Base-by-base conservation (phyloP, 1,140 invertebrate species). In the Leptinotarsa undecemlineata region DNA sequence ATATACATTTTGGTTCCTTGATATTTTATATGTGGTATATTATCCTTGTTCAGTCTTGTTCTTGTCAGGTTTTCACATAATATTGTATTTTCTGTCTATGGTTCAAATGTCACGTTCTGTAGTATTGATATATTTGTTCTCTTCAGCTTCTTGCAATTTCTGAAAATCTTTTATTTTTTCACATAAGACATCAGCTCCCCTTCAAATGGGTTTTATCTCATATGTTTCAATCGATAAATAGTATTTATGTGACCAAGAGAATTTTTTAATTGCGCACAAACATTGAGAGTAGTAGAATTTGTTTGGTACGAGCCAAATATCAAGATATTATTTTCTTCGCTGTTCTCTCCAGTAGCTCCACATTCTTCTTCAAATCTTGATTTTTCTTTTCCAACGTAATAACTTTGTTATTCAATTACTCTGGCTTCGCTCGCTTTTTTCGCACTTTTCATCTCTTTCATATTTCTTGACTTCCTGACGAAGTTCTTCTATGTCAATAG, bases 51-150 rank as follows among this genome's bases (percentile, higher is more conserved):
- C 0, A 64, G 62, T 64, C 62, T 64, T 15, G 23, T 1, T 23
- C 62, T 64, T 8, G 23, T 64, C 62, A 64, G 62, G 20, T 64
- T 48, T 68, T 68, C 26, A 68, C 48, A 19, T 19, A 68, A 68
- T 68, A 68, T 68, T 68, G 0, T 21, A 68, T 48, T 68, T 48
- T 48, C 26, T 48, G 42, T 33, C 67, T 15, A 48, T 26, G 48
- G 67, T 68, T 68, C 48, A 48, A 68, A 68, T 68, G 67, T 42
- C 26, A 33, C 48, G 67, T 33, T 19, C 19, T 64, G 23, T 19
- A 64, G 62, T 14, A 64, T 64, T 20, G 62, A 23, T 64, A 64
- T 64, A 14, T 64, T 64, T 64, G 19, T 64, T 64, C 62, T 19
- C 62, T 64, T 64, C 19, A 64, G 19, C 20, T 64, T 64, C 62